phyloP scores from a whole-genome alignment of 2,113 vertebrate species.

The Poicephalus meyeri region DNA sequence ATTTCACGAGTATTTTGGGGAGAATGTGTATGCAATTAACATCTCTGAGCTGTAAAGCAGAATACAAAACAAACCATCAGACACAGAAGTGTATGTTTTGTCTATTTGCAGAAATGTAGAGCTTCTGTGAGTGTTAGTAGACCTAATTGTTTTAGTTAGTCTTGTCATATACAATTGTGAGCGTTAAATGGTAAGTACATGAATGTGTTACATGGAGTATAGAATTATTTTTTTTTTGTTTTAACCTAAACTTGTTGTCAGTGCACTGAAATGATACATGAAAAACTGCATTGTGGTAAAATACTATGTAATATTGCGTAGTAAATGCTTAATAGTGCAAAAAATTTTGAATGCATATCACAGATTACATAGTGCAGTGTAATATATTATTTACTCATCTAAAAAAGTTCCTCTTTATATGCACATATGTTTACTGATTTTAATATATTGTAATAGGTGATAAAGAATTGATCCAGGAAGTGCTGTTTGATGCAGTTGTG shows the following conservation, averaged over 20 bases:
- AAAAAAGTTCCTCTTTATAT: background rate
- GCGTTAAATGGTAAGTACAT: background rate
- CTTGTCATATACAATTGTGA: background rate
- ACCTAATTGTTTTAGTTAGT: background rate
- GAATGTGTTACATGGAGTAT: background rate
- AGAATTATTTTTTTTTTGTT: background rate
- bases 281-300: background rate
- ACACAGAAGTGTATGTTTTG: background rate
- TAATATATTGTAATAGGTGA: conserved; percentile 82
- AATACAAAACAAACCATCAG: background rate
- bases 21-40: background rate
- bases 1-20: background rate
- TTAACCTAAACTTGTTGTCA: background rate
- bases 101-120: background rate
- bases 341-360: background rate
- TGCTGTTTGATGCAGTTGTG: conserved; percentile 95
- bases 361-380: background rate
- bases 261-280: background rate
- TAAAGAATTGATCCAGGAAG: conserved; percentile 94
- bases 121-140: background rate
- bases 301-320: background rate
- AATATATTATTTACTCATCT: background rate
- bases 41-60: background rate
- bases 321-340: background rate
- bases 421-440: background rate